phyloP scores from a whole-genome alignment of 2,888 invertebrate genomes.

The Ischnura elegans region DNA sequence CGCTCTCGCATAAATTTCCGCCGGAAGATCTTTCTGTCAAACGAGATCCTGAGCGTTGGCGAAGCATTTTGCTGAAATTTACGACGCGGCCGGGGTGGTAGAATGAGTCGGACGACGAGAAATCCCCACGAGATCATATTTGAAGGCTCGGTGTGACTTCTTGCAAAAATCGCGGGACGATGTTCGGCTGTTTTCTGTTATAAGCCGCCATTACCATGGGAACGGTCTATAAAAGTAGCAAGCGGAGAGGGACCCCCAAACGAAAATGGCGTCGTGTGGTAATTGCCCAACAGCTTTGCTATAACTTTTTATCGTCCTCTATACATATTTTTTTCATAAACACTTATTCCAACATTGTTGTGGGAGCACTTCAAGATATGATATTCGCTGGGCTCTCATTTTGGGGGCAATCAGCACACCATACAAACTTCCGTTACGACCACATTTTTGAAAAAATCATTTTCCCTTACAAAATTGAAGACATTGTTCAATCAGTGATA shows the following conservation, averaged over 20 bases:
- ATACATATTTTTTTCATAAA: neutral
- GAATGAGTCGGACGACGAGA: neutral
- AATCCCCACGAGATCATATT: neutral
- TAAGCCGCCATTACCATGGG: neutral
- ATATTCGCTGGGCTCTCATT: neutral
- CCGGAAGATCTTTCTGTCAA: neutral
- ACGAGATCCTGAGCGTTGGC: constrained; percentile 19
- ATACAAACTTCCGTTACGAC: neutral
- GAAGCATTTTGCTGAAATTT: constrained; percentile 2
- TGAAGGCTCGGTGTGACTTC: neutral
- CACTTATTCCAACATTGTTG: neutral
- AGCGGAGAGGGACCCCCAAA: neutral
- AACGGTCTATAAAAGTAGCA: constrained; percentile 17
- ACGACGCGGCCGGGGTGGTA: neutral
- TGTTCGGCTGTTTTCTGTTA: neutral
- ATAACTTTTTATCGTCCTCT: neutral
- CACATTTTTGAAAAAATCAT: neutral
- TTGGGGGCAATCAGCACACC: neutral
- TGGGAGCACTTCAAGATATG: neutral
- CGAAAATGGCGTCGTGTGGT: neutral
- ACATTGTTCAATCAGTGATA: neutral
- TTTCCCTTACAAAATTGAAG: neutral
- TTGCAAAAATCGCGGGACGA: neutral
- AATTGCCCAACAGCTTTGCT: neutral
- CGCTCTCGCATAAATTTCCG: neutral